These are phyloP conservation scores for Bombyx mandarina DNA, from an alignment of 1,140 invertebrate genomes.

Conservation along the genomic window DNA sequence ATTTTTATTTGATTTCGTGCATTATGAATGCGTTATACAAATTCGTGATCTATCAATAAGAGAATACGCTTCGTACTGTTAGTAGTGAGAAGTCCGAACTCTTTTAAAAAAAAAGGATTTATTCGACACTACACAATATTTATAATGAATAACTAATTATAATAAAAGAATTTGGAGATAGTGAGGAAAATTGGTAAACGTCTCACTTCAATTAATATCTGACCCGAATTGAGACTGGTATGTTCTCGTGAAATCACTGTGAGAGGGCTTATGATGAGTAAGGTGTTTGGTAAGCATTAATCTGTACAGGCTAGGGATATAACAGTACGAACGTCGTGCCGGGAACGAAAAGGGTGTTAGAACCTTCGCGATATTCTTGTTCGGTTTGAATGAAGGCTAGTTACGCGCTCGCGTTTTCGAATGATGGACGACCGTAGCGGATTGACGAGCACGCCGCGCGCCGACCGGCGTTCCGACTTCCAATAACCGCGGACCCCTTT, in stretches of 20 bases:
- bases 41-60: constrained; percentile 61
- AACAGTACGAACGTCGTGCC: constrained; percentile 13
- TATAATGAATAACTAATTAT: too few relatives aligned
- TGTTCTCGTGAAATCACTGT: too few relatives aligned
- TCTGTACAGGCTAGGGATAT: too few relatives aligned
- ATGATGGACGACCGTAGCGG: constrained; percentile 59
- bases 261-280: too few relatives aligned
- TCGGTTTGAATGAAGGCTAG: constrained; percentile 53
- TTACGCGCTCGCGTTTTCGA: constrained; percentile 46
- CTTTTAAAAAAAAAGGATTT: too few relatives aligned
- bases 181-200: too few relatives aligned
- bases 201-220: too few relatives aligned
- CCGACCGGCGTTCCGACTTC: background rate
- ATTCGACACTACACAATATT: too few relatives aligned
- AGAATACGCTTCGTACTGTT: constrained; percentile 6
- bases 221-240: too few relatives aligned
- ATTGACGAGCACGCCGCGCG: constrained; percentile 24
- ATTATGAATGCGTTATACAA: constrained; percentile 41
- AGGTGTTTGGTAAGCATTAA: too few relatives aligned
- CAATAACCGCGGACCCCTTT: constrained; percentile 7
- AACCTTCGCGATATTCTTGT: constrained; percentile 39
- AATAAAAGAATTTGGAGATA: too few relatives aligned
- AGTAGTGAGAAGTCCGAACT: background rate
- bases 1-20: constrained; percentile 16
- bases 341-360: constrained; percentile 31